Evolutionary conservation across 2,797 vertebrate genomes (phyloP).

Genomic region (Trematomus bernacchii): DNA sequence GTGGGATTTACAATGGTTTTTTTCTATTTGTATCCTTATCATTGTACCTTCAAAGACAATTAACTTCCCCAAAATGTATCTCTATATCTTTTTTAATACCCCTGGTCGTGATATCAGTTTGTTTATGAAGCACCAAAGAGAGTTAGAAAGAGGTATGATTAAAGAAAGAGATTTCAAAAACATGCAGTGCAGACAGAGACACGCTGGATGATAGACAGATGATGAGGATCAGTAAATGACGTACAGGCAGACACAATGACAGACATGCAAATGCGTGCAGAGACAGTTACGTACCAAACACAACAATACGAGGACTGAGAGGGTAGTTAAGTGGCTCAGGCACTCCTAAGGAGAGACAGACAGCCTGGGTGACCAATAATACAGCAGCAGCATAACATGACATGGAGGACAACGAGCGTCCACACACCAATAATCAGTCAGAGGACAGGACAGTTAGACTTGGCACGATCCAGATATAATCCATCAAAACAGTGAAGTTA

Average conservation of each 20-base stretch:
- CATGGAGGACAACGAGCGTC: constrained; percentile 50
- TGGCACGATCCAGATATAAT: constrained; percentile 24
- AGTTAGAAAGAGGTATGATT: background rate
- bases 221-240: constrained; percentile 12
- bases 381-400: constrained; percentile 63
- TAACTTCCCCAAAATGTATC: constrained; percentile 1
- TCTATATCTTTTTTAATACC: background rate
- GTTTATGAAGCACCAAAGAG: constrained; percentile 13
- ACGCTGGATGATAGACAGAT: constrained; percentile 11
- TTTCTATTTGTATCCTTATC: no score
- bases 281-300: constrained; percentile 87
- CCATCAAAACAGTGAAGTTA: constrained; percentile 8
- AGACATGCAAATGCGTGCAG: constrained; percentile 51
- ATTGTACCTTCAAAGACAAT: background rate
- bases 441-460: constrained; percentile 42
- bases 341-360: constrained; percentile 84
- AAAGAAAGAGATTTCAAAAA: constrained; percentile 18
- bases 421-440: constrained; percentile 38
- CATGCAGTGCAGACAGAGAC: constrained; percentile 36
- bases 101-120: constrained; percentile 6
- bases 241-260: constrained; percentile 31
- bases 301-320: constrained; percentile 88
- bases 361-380: constrained; percentile 76
- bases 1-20: no score
- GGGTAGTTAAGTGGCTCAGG: constrained; percentile 84